phyloP scores from a whole-genome alignment of 2,888 invertebrate genomes.

The Dioctria rufipes region DNA sequence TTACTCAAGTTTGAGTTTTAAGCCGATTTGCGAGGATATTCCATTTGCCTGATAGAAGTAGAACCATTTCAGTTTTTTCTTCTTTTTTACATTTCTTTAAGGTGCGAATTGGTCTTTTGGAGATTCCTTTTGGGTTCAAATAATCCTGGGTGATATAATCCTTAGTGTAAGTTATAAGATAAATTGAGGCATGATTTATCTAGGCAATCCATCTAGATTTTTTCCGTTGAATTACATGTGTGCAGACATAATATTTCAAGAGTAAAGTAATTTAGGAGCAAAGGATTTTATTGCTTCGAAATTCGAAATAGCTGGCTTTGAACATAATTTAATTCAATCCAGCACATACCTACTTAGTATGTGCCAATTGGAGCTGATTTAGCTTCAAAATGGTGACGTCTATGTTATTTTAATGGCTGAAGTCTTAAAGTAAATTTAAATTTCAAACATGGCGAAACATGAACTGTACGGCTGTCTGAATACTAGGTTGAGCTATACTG shows the following conservation, averaged over 20 bases:
- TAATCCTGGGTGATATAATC: not conserved
- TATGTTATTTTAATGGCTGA: too few relatives aligned
- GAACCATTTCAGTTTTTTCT: conserved; percentile 1
- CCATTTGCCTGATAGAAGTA: conserved; percentile 33
- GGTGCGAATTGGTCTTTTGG: conserved; percentile 35
- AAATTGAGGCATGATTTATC: not conserved
- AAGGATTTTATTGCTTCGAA: too few relatives aligned
- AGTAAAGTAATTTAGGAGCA: too few relatives aligned
- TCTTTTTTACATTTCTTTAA: conserved; percentile 5
- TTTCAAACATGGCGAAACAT: too few relatives aligned
- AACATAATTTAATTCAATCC: too few relatives aligned
- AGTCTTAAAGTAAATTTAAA: too few relatives aligned
- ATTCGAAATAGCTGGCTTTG: too few relatives aligned
- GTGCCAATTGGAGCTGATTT: too few relatives aligned
- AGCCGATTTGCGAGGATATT: conserved; percentile 41
- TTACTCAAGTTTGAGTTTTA: conserved; percentile 50
- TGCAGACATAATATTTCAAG: not conserved
- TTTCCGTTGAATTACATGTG: not conserved
- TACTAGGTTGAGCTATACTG: too few relatives aligned
- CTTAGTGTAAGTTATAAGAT: not conserved
- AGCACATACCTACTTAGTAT: too few relatives aligned
- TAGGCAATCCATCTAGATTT: not conserved
- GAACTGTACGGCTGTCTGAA: too few relatives aligned
- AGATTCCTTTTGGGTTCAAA: not conserved
- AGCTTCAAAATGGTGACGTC: too few relatives aligned